These are phyloP conservation scores for Drosophila subsilvestris DNA, from an alignment of 2,888 invertebrate species.

Conservation along the genomic window DNA sequence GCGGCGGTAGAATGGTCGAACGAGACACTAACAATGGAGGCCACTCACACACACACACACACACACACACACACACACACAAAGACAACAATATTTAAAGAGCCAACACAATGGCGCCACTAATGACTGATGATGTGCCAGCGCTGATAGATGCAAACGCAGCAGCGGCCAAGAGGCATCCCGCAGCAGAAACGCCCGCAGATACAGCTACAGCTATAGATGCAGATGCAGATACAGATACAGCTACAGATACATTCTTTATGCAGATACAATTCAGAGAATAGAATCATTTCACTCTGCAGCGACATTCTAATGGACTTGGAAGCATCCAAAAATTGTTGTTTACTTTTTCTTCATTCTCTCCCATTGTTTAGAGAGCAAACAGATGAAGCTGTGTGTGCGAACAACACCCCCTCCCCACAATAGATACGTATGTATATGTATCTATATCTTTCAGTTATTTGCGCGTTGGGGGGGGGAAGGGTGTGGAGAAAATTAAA, in stretches of 20 bases:
- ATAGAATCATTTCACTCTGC: conserved; percentile 39
- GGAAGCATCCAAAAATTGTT: conserved; percentile 24
- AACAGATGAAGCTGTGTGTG: conserved; percentile 52
- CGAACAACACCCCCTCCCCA: too few species aligned
- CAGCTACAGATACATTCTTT: conserved; percentile 1
- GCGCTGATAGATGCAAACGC: conserved; percentile 76
- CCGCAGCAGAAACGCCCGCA: conserved; percentile 16
- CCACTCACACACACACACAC: conserved; percentile 21
- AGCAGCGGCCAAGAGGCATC: conserved; percentile 10
- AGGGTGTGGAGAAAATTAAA: conserved; percentile 59
- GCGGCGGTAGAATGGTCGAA: not conserved
- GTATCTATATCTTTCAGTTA: conserved; percentile 28
- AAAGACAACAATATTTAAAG: conserved; percentile 50
- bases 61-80: not conserved
- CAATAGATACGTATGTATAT: conserved; percentile 16
- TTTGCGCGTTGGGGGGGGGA: not conserved
- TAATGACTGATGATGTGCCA: conserved; percentile 80
- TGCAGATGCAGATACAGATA: conserved; percentile 2
- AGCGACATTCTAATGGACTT: conserved; percentile 46
- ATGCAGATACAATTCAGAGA: not conserved
- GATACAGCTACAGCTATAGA: conserved; percentile 24
- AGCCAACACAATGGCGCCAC: conserved; percentile 74
- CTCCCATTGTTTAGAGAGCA: conserved; percentile 61
- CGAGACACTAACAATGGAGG: conserved; percentile 68
- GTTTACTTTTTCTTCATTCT: conserved; percentile 42